Evolutionary conservation across 1,140 invertebrate genomes (phyloP), one percentile per base, ranked within the genome.

Genomic region (Cotesia typhae): DNA sequence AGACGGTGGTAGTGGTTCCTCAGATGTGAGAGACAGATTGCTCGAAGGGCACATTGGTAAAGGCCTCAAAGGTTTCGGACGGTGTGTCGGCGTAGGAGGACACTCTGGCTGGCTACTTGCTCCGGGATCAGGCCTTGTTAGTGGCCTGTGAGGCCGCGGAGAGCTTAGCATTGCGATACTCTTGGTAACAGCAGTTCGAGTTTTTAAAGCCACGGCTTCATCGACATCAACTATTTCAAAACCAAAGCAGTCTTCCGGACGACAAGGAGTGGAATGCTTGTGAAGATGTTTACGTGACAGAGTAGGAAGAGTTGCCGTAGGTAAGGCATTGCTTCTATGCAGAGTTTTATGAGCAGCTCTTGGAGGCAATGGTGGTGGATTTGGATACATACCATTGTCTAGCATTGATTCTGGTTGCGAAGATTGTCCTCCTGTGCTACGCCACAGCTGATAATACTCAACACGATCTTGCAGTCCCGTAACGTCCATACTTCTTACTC

Each of bases 1-100:
- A 20, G 92, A 93, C 76, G 94, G 91, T 52, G 95, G 95, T 74
- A 97, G 83, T 17, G 94, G 93, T 83, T 96, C 94, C 77, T 96
- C 94, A n/a, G 92, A 94, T 4, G 94, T 94, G 79, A 95, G 88
- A 75, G 93, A 90, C 51, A 94, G 92, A 47, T 92, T 93, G 17
- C 90, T 90, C 37, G 93, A 89, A 78, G 93, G 92, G 73, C 92
- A 88, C 74, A 93, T 79, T n/a, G 92, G 91, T 59, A 92, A 87
- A 4, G 90, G 89, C 67, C 90, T 85, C 51, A 89, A 88, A 52
- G 90, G 88, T 57, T 92, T 88, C 6, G 93, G 92, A 79, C 93
- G 93, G 84, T 95, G 94, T 0, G 93, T 95, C 0, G 94, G 94
- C 0, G 94, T 95, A 0, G 94, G 94, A 5, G 92, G 94, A 81